Evolutionary conservation across 2,797 vertebrate species (phyloP).

Genomic region (Pipistrellus pygmaeus): DNA sequence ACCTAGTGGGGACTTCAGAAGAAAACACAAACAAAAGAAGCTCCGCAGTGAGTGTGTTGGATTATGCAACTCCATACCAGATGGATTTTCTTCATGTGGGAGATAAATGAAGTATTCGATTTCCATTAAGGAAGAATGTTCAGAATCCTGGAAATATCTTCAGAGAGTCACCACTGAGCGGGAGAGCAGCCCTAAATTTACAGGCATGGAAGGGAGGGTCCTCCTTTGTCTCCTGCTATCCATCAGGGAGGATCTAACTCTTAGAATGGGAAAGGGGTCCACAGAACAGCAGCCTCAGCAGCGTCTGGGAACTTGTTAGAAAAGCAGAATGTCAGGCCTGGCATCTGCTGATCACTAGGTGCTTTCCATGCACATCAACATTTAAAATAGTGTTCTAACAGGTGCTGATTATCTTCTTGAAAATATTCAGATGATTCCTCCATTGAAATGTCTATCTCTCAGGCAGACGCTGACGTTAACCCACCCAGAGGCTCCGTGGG

Average conservation of each 20-base stretch:
- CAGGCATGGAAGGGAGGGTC: neutral
- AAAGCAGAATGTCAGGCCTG: neutral
- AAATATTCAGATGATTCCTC: neutral
- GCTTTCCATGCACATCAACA: neutral
- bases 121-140: neutral
- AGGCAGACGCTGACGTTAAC: neutral
- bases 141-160: neutral
- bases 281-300: neutral
- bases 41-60: neutral
- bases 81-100: neutral
- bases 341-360: neutral
- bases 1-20: neutral
- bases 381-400: neutral
- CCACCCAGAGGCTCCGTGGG: neutral
- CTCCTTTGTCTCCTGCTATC: neutral
- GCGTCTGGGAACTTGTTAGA: neutral
- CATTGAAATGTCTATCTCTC: neutral
- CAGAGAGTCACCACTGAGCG: neutral
- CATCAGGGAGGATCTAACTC: neutral
- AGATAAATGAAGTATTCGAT: constrained; percentile 21
- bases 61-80: neutral
- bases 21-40: neutral
- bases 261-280: neutral
- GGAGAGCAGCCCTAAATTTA: neutral
- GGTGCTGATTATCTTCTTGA: neutral